Percentiles rank a stretch among this genome's conserved stretches.
Conservation (phyloP, 2,113 vertebrate genomes). For the Oryzias melastigma region DNA sequence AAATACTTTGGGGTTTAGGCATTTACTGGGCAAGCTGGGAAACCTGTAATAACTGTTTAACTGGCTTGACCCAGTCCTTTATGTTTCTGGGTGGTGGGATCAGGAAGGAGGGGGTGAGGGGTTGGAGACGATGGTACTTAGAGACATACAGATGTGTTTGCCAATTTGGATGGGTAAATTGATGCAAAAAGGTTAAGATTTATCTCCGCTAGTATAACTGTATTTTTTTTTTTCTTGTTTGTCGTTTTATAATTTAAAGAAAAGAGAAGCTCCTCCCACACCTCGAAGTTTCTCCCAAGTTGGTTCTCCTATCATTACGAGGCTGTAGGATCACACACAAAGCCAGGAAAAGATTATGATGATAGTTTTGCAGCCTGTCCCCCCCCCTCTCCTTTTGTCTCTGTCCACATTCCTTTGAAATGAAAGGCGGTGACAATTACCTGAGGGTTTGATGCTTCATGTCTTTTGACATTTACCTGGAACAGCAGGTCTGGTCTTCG, state of each 20-base stretch:
- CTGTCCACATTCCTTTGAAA: slow-evolving; percentile 66
- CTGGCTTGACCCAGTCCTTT: slow-evolving; percentile 20
- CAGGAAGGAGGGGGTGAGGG: neutral
- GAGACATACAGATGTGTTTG: slow-evolving; percentile 4
- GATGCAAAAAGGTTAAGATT: neutral
- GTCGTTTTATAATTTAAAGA: slow-evolving; percentile 1
- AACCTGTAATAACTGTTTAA: slow-evolving; percentile 28
- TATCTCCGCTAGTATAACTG: neutral
- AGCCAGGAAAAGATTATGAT: slow-evolving; percentile 64
- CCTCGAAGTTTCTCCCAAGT: slow-evolving; percentile 16
- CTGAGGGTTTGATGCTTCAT: slow-evolving; percentile 51
- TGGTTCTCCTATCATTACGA: slow-evolving; percentile 46
- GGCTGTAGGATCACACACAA: slow-evolving; percentile 60
- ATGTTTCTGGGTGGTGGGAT: neutral
- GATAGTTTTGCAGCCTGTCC: slow-evolving; percentile 61
- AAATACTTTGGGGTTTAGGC: slow-evolving; percentile 43
- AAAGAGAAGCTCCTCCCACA: slow-evolving; percentile 12
- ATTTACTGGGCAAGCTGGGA: slow-evolving; percentile 30
- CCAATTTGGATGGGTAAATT: slow-evolving; percentile 15
- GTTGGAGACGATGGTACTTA: neutral
- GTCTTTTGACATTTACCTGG: slow-evolving; percentile 60
- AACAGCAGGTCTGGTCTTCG: slow-evolving; percentile 50
- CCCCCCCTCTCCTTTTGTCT: slow-evolving; percentile 45
- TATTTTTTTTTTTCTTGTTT: neutral
- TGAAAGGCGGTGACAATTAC: slow-evolving; percentile 64